These are phyloP conservation scores for Heliocidaris erythrogramma DNA, from an alignment of 35 echinoderm and acorn worm species.

Conservation along the genomic window DNA sequence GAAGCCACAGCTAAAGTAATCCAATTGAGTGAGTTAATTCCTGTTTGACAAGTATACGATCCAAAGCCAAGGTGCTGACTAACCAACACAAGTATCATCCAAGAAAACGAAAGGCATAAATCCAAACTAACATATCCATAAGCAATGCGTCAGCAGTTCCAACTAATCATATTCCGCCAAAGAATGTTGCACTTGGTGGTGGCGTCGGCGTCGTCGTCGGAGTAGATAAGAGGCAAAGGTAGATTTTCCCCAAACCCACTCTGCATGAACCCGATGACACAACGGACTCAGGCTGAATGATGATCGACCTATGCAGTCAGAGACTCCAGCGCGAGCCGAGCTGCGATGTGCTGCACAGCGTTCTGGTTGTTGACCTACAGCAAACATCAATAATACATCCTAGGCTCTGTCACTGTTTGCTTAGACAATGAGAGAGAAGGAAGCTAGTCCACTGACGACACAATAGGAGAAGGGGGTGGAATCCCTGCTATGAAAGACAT, in stretches of 20 bases:
- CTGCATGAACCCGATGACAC: background rate
- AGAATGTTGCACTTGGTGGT: background rate
- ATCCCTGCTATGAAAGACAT: background rate
- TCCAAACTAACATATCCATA: slow-evolving; percentile 12
- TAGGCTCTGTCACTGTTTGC: background rate
- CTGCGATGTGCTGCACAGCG: too few species aligned
- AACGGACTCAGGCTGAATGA: background rate
- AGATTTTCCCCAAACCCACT: background rate
- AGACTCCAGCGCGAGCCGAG: too few species aligned
- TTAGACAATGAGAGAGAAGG: background rate
- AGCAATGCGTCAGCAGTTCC: background rate
- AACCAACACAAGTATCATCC: background rate
- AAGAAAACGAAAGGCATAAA: background rate
- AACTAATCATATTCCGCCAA: background rate
- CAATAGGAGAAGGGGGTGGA: background rate
- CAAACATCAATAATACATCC: background rate
- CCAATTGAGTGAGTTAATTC: background rate
- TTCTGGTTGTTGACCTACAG: background rate
- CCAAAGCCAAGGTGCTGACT: background rate
- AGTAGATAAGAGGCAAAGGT: background rate
- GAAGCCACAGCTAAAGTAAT: background rate
- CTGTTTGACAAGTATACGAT: background rate
- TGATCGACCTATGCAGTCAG: background rate
- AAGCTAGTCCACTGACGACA: background rate
- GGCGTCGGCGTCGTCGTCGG: background rate